Percentiles rank a stretch among this genome's conserved stretches.
Evolutionary conservation across 2,888 invertebrate genomes (phyloP).

Genomic region (Arrhopalites spinosus): DNA sequence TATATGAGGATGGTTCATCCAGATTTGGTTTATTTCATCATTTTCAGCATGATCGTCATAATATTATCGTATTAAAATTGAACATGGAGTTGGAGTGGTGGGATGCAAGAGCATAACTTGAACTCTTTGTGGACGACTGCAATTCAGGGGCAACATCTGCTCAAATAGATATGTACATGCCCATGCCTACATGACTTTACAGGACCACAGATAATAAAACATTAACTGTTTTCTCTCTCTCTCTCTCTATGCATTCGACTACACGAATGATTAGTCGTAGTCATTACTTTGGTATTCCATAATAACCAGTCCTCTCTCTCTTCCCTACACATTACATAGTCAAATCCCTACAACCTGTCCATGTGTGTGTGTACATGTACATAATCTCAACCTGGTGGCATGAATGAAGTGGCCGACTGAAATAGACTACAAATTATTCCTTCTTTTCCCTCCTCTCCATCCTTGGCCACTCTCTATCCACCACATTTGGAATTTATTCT

Average conservation of each 20-base stretch:
- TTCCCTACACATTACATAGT: background rate
- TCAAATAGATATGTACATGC: slow-evolving; percentile 9
- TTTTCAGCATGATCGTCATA: no score
- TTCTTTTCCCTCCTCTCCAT: background rate
- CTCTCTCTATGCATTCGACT: no score
- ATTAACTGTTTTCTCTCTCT: no score
- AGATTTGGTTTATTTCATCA: no score
- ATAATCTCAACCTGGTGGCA: background rate
- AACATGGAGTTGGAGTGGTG: no score
- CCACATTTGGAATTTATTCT: background rate
- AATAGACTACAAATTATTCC: background rate
- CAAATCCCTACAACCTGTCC: background rate
- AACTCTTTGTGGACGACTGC: background rate
- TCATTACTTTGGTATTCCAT: slow-evolving; percentile 37
- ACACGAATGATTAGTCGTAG: slow-evolving; percentile 35
- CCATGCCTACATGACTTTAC: no score
- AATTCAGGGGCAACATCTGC: slow-evolving; percentile 15
- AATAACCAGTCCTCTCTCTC: slow-evolving; percentile 9
- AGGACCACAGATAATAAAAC: no score
- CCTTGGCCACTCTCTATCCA: background rate
- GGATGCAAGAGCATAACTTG: background rate
- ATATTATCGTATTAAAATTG: background rate
- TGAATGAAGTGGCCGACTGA: background rate
- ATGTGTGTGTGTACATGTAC: no score
- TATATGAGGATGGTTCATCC: no score